phyloP scores from a whole-genome alignment of 2,113 vertebrate species.

The Manacus vitellinus region DNA sequence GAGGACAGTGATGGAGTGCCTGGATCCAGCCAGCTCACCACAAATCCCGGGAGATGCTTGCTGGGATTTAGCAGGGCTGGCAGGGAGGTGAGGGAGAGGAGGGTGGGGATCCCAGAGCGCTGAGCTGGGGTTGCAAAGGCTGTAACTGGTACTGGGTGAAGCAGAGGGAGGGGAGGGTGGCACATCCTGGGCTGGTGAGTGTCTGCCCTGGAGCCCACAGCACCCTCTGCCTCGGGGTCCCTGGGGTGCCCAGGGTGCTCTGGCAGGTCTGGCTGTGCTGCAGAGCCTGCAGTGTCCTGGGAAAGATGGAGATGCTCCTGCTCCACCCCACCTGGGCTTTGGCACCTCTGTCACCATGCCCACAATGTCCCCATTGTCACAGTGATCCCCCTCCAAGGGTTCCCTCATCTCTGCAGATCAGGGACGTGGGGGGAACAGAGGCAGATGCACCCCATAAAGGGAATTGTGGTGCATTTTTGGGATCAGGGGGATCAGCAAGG shows the following conservation, averaged over 20 bases:
- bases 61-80: not conserved
- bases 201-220: not conserved
- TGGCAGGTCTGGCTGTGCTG: fast-evolving
- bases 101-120: not conserved
- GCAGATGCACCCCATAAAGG: fast-evolving
- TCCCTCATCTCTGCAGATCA: fast-evolving
- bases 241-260: fast-evolving
- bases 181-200: not conserved
- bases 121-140: not conserved
- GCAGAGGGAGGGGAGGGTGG: not conserved
- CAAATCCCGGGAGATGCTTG: fast-evolving
- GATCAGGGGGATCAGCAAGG: not conserved
- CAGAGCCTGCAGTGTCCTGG: not conserved
- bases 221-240: too few relatives aligned
- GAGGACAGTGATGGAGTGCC: not conserved
- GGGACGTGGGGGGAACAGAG: fast-evolving
- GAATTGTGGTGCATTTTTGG: fast-evolving
- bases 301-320: not conserved
- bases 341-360: not conserved
- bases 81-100: not conserved
- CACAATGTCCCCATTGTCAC: fast-evolving
- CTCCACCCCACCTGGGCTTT: not conserved
- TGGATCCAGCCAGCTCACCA: not conserved
- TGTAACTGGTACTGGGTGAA: fast-evolving
- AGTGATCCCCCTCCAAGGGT: not conserved